Percentiles rank a stretch among this genome's conserved stretches.
These are phyloP conservation scores for Teinopalpus imperialis DNA, from an alignment of 2,888 invertebrate species.

Conservation along the genomic window DNA sequence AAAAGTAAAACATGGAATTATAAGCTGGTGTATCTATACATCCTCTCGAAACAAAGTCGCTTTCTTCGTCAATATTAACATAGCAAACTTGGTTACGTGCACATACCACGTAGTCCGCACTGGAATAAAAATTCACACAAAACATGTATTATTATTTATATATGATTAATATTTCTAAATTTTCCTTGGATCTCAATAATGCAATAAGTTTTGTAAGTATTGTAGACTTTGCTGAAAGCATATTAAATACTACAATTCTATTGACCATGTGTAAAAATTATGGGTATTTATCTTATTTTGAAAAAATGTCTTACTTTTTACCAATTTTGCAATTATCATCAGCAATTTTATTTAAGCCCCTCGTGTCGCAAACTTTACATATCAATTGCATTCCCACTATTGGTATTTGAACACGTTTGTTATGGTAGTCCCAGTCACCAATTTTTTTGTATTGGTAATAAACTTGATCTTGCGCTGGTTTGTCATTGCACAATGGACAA, in stretches of 20 bases:
- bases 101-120: constrained; percentile 52
- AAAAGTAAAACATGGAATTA: constrained; percentile 53
- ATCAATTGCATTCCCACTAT: constrained; percentile 43
- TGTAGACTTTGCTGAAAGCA: too few species aligned
- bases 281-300: background rate
- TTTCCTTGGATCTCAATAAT: too few species aligned
- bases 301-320: constrained; percentile 42
- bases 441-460: constrained; percentile 51
- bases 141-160: too few species aligned
- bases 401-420: constrained; percentile 44
- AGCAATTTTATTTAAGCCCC: constrained; percentile 38
- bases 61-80: constrained; percentile 48
- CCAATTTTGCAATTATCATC: constrained; percentile 51
- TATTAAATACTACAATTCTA: too few species aligned
- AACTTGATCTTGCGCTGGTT: constrained; percentile 45
- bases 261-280: too few species aligned
- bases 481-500: constrained; percentile 66
- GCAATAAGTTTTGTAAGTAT: too few species aligned
- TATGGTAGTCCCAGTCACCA: constrained; percentile 61
- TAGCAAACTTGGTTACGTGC: constrained; percentile 51
- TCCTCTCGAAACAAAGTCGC: constrained; percentile 51
- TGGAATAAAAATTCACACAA: constrained; percentile 34
- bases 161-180: too few species aligned
- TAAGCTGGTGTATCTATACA: constrained; percentile 48
- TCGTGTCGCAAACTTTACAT: constrained; percentile 59